These are phyloP conservation scores for Neuroterus valhalla DNA, from an alignment of 1,140 invertebrate species.

Conservation along the genomic window DNA sequence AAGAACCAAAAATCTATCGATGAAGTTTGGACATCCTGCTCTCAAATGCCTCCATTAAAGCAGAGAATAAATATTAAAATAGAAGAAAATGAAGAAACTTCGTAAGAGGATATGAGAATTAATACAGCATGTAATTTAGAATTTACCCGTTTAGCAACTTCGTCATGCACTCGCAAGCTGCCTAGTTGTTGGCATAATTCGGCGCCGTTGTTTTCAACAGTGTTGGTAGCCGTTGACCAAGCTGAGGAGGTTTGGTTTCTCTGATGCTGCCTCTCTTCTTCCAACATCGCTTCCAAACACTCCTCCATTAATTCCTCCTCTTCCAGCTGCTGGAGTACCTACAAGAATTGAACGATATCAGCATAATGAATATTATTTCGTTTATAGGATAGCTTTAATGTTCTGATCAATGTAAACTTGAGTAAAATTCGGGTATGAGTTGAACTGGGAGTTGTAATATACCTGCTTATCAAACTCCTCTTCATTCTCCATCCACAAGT, in stretches of 20 bases:
- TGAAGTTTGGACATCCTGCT: too few relatives aligned
- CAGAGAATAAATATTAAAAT: too few relatives aligned
- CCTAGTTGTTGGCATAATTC: conserved; percentile 72
- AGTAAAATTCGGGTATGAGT: not conserved
- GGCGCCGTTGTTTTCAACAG: conserved; percentile 63
- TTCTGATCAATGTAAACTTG: conserved; percentile 7
- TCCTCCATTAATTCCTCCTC: conserved; percentile 92
- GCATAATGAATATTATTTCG: conserved; percentile 14
- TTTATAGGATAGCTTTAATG: conserved; percentile 34
- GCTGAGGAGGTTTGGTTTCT: conserved; percentile 71
- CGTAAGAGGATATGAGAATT: not conserved
- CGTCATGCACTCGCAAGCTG: conserved; percentile 71
- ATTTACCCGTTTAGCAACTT: conserved; percentile 75
- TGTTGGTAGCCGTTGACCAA: conserved; percentile 67
- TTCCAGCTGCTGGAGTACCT: conserved; percentile 89
- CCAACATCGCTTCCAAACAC: conserved; percentile 88
- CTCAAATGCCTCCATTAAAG: too few relatives aligned
- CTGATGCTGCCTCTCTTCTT: conserved; percentile 77
- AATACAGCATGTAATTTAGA: not conserved
- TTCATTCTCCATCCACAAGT: conserved; percentile 94
- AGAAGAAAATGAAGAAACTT: not conserved
- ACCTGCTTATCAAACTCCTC: conserved; percentile 92
- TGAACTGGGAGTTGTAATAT: conserved; percentile 37
- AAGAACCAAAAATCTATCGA: too few relatives aligned
- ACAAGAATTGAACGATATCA: conserved; percentile 41